Percentiles rank a stretch among this genome's conserved stretches.
These are phyloP conservation scores for Morus bassanus DNA, from an alignment of 2,797 vertebrate species.

Conservation along the genomic window DNA sequence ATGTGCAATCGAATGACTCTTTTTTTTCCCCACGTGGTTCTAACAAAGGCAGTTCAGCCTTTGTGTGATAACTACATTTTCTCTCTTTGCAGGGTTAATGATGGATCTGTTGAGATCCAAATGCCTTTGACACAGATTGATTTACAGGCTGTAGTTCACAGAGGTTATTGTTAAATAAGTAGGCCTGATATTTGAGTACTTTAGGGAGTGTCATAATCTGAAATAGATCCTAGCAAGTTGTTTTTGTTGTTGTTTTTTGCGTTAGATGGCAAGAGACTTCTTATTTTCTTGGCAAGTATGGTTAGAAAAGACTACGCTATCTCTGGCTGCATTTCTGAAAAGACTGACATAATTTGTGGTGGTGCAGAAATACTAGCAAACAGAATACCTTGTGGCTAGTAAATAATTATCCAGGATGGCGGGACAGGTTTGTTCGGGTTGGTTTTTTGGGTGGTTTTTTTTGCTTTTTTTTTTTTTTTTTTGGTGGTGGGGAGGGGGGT, in stretches of 20 bases:
- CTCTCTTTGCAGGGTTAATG: neutral
- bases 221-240: conserved; percentile 8
- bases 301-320: neutral
- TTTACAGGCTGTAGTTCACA: neutral
- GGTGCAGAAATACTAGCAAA: neutral
- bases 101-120: neutral
- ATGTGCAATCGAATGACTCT: neutral
- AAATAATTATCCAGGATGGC: conserved; percentile 16
- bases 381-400: neutral
- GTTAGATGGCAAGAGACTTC: neutral
- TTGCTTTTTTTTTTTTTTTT: too few relatives aligned
- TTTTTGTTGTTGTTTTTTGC: neutral
- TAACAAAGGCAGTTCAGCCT: neutral
- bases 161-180: conserved; percentile 8
- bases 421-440: neutral
- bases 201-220: conserved; percentile 10
- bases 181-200: conserved; percentile 1
- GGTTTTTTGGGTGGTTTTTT: neutral
- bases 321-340: neutral
- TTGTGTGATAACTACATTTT: neutral
- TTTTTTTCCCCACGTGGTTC: too few relatives aligned
- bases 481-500: too few relatives aligned
- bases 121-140: neutral
- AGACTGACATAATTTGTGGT: neutral
- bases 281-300: neutral